A percentile compares a stretch with the other conserved stretches of the same genome.
Conservation (phyloP, 2,888 invertebrate species). For the Caenorhabditis wallacei region DNA sequence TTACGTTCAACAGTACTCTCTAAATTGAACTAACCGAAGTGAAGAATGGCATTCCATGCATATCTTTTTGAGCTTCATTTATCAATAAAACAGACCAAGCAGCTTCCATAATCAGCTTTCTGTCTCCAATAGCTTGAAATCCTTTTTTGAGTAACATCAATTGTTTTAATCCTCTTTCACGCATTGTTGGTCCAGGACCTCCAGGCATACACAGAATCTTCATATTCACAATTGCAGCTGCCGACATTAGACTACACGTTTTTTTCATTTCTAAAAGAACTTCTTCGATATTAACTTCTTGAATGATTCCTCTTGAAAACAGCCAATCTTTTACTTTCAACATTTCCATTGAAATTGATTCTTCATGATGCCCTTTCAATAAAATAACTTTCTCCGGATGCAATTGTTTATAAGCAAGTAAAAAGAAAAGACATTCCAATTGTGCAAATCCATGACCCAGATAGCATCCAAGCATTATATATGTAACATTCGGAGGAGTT, state of each 20-base stretch:
- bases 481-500: constrained; percentile 61
- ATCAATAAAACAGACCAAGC: constrained; percentile 62
- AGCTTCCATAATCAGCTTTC: constrained; percentile 57
- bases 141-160: constrained; percentile 37
- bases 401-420: constrained; percentile 68
- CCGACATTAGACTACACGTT: constrained; percentile 45
- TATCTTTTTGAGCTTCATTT: constrained; percentile 46
- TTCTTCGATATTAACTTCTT: constrained; percentile 32
- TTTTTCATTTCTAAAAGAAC: constrained; percentile 49
- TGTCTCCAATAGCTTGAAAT: constrained; percentile 29
- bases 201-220: constrained; percentile 73
- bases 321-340: constrained; percentile 57
- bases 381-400: constrained; percentile 70
- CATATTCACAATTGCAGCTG: constrained; percentile 43
- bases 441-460: constrained; percentile 72
- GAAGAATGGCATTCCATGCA: constrained; percentile 64
- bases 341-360: constrained; percentile 68
- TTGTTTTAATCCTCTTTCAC: constrained; percentile 44
- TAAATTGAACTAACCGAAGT: constrained; percentile 30
- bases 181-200: constrained; percentile 71
- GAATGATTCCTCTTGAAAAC: constrained; percentile 17
- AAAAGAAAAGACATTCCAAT: constrained; percentile 70
- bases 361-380: constrained; percentile 73
- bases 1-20: no score
- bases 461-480: constrained; percentile 74